Evolutionary conservation across 2,888 invertebrate genomes (phyloP).

Genomic region (Oxytorus armatus): DNA sequence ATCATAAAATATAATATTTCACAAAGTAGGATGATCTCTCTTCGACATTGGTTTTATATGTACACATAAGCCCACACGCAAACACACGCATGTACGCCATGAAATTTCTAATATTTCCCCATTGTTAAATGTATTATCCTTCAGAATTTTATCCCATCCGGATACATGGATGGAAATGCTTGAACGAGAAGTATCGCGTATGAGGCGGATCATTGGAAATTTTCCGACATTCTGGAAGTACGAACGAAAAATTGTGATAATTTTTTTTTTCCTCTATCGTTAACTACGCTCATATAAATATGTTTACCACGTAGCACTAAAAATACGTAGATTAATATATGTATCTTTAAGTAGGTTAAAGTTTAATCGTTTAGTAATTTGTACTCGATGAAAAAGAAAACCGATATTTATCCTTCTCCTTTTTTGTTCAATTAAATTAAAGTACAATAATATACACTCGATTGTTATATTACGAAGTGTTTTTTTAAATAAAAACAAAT

Average conservation of each 20-base stretch:
- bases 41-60: neutral
- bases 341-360: constrained; percentile 17
- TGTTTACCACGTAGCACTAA: neutral
- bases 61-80: neutral
- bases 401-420: constrained; percentile 7
- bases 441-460: neutral
- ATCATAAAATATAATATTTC: no score
- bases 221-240: constrained; percentile 36
- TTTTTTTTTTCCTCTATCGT: constrained; percentile 31
- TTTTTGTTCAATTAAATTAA: neutral
- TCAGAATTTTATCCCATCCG: no score
- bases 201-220: neutral
- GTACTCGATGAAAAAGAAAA: constrained; percentile 29
- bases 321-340: neutral
- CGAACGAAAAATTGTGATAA: constrained; percentile 58
- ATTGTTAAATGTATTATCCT: neutral
- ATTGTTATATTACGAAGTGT: no score
- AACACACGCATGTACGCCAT: constrained; percentile 12
- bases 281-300: constrained; percentile 3
- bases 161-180: constrained; percentile 10
- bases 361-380: constrained; percentile 56
- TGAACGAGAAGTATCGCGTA: neutral
- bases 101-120: constrained; percentile 19
- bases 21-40: neutral
- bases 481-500: no score